A percentile compares a stretch with the other conserved stretches of the same genome.
These are phyloP conservation scores for Phataginus tricuspis DNA, from an alignment of 2,797 vertebrate species.

Conservation along the genomic window DNA sequence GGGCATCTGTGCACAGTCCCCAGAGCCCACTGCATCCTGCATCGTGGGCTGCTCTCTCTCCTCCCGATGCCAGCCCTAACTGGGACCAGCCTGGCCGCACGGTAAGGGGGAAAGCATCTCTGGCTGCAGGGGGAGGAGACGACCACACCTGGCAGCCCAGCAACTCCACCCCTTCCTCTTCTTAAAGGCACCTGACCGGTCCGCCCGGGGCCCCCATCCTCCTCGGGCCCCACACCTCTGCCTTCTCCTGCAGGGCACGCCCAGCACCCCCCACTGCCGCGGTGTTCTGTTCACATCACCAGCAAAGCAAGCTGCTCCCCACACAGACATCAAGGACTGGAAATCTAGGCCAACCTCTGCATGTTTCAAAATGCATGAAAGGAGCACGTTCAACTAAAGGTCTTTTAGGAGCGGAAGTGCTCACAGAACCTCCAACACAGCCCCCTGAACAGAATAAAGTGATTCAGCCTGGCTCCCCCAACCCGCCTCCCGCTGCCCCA, in stretches of 20 bases:
- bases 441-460: not conserved
- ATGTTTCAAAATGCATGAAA: not conserved
- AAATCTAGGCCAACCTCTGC: not conserved
- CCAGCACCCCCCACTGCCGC: not conserved
- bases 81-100: not conserved
- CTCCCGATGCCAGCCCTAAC: not conserved
- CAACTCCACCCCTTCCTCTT: not conserved
- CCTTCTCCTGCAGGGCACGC: not conserved
- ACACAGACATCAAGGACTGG: not conserved
- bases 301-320: not conserved
- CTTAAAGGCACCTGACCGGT: not conserved
- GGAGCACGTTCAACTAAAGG: not conserved
- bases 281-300: not conserved
- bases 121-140: not conserved
- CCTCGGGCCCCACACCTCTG: not conserved
- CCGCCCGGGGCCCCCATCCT: not conserved
- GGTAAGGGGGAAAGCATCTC: not conserved
- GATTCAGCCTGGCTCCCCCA: not conserved
- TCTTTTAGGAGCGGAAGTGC: not conserved
- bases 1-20: not conserved
- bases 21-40: not conserved
- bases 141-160: not conserved
- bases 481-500: too few relatives aligned
- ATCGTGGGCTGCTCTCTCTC: rapidly evolving
- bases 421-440: not conserved